phyloP scores from a whole-genome alignment of 2,888 invertebrate species.

The Netelia fuscicornis region DNA sequence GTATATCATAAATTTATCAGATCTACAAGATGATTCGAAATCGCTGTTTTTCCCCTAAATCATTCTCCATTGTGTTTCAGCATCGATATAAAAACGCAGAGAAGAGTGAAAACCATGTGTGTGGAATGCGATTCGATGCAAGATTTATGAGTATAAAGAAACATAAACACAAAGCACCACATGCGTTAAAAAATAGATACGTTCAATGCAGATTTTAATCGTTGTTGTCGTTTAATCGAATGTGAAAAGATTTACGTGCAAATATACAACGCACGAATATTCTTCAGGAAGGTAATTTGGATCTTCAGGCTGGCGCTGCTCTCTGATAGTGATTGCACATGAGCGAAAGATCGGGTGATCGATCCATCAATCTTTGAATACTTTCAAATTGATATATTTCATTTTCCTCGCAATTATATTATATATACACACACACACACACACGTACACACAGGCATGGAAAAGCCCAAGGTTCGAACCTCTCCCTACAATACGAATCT shows the following conservation, averaged over 20 bases:
- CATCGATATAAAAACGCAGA: background rate
- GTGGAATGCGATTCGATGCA: constrained; percentile 45
- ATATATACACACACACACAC: no score
- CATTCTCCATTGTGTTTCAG: background rate
- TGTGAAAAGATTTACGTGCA: constrained; percentile 32
- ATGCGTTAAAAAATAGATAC: constrained; percentile 69
- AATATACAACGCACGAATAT: constrained; percentile 7
- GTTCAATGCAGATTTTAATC: constrained; percentile 35
- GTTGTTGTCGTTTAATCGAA: constrained; percentile 8
- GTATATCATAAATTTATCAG: constrained; percentile 17
- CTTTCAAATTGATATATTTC: no score
- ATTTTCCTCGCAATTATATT: no score
- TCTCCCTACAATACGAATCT: no score
- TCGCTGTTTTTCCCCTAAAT: background rate
- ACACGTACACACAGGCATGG: no score
- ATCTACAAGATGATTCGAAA: constrained; percentile 32
- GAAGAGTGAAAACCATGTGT: background rate
- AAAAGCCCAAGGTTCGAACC: no score
- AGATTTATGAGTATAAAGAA: constrained; percentile 52
- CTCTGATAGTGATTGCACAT: no score
- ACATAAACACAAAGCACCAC: constrained; percentile 73
- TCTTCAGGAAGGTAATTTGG: no score
- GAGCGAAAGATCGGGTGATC: no score
- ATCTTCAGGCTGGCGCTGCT: no score
- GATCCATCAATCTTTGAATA: no score